Percentiles rank a stretch among this genome's conserved stretches.
Conservation (phyloP, 2,888 invertebrate genomes). For the Ophioninae sp. region DNA sequence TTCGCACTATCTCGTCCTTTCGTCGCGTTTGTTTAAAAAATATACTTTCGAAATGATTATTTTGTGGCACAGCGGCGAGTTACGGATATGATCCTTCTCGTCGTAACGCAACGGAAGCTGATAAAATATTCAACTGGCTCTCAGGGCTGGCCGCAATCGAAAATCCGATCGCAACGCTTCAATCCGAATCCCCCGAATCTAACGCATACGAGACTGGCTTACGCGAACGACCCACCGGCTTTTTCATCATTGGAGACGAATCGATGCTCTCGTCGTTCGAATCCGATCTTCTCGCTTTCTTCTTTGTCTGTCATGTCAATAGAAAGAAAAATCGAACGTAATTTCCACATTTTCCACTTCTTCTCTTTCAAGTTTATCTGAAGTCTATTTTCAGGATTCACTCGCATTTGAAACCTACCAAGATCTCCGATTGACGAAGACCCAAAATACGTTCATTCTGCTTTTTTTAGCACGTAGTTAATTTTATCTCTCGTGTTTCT, state of each 20-base stretch:
- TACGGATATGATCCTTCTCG: slow-evolving; percentile 1
- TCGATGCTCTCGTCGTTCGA: slow-evolving; percentile 67
- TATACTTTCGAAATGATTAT: slow-evolving; percentile 50
- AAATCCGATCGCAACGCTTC: slow-evolving; percentile 6
- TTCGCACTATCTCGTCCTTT: neutral
- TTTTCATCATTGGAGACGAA: slow-evolving; percentile 73
- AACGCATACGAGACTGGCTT: slow-evolving; percentile 82
- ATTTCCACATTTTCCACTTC: neutral
- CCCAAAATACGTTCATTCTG: neutral
- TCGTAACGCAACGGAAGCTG: slow-evolving; percentile 13
- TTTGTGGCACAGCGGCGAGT: slow-evolving; percentile 35
- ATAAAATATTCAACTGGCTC: neutral
- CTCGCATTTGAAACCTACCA: neutral
- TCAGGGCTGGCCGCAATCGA: too few species aligned
- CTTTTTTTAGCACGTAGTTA: neutral
- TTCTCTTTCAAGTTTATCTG: neutral
- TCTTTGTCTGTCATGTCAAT: slow-evolving; percentile 68
- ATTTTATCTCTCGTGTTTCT: neutral
- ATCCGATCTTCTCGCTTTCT: slow-evolving; percentile 70
- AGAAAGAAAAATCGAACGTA: neutral
- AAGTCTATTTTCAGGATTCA: too few species aligned
- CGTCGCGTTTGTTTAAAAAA: slow-evolving; percentile 44
- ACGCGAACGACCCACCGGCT: slow-evolving; percentile 81
- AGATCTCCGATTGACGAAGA: too few species aligned
- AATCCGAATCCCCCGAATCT: slow-evolving; percentile 77